Evolutionary conservation across 2,113 vertebrate species (phyloP), one percentile per base, ranked within the genome.

Genomic region (Melospiza georgiana): DNA sequence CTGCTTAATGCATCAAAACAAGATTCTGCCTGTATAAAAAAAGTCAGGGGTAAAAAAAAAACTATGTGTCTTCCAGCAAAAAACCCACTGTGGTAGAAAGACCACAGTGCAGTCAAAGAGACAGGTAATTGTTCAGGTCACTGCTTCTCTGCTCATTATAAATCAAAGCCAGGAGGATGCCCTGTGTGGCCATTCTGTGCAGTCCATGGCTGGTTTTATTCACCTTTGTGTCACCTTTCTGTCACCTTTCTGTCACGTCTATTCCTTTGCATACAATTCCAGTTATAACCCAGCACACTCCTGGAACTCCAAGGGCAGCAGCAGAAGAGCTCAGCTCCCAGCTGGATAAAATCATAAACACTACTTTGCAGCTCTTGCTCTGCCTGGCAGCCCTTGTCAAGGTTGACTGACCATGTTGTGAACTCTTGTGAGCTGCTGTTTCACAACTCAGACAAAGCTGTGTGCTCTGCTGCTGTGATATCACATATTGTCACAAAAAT

Each of bases 41-140:
- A 24, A 77, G 18, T 11, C 31, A 63, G 57, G 39, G 15, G 41
- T 84, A 91, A 95, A 96, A 96, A 96, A 96, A 94, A 90, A 94
- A 69, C 89, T n/a, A 5, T 65, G 16, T 57, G 23, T 87, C 63
- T 87, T 94, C 78, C 43, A 79, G 78, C 57, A 73, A 92, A 89
- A 86, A 94, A 80, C 27, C 24, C 54, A 81, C 16, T 58, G 43
- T 86, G 78, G 73, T 74, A 90, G 85, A 94, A 96, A 92, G 61
- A 84, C 61, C 37, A 82, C 28, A 61, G 57, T 54, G 44, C 65
- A 88, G 88, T 55, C 59, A 90, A 68, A 90, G 62, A 48, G 33
- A 46, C 3, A 30, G n/a, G 39, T 94, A 96, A 96, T 78, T 92
- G 81, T 57, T 80, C 44, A 88, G 66, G 78, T 93, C 92, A 62